Percentiles rank a stretch among this genome's conserved stretches.
Evolutionary conservation across 2,888 invertebrate genomes (phyloP).

Genomic region (Drosophila crucigera): DNA sequence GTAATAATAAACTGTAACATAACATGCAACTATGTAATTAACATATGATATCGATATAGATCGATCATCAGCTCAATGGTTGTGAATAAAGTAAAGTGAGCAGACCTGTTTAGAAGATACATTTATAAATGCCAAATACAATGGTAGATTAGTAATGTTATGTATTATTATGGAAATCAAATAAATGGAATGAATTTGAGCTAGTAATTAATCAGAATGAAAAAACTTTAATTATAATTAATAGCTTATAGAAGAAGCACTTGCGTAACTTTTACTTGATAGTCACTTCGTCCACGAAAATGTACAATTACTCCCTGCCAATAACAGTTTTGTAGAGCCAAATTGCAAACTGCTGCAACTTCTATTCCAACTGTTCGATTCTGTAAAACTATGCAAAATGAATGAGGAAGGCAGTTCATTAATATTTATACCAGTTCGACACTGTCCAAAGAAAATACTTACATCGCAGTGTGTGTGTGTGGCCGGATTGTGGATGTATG

Average conservation of each 20-base stretch:
- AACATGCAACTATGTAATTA: neutral
- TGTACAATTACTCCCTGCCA: constrained; percentile 23
- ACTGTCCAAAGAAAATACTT: constrained; percentile 39
- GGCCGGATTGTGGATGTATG: constrained; percentile 3
- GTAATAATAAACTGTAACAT: too few relatives aligned
- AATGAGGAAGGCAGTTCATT: constrained; percentile 65
- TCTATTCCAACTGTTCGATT: constrained; percentile 36
- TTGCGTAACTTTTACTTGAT: neutral
- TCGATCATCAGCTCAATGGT: neutral
- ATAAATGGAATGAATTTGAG: too few relatives aligned
- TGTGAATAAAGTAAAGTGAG: neutral
- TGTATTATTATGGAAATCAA: neutral
- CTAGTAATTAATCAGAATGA: neutral
- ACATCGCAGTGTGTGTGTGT: constrained; percentile 5
- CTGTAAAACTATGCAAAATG: constrained; percentile 53
- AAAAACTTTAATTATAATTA: neutral
- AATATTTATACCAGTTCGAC: constrained; percentile 69
- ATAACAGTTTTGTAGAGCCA: constrained; percentile 39
- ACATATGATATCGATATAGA: neutral
- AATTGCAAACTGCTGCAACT: constrained; percentile 24
- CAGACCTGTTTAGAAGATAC: neutral
- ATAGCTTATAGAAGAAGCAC: neutral
- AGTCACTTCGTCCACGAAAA: neutral
- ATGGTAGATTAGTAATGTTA: neutral
- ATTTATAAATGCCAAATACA: neutral